Percentiles rank a stretch among this genome's conserved stretches.
Conservation (phyloP, 2,113 vertebrate genomes). For the Prunella fulvescens region DNA sequence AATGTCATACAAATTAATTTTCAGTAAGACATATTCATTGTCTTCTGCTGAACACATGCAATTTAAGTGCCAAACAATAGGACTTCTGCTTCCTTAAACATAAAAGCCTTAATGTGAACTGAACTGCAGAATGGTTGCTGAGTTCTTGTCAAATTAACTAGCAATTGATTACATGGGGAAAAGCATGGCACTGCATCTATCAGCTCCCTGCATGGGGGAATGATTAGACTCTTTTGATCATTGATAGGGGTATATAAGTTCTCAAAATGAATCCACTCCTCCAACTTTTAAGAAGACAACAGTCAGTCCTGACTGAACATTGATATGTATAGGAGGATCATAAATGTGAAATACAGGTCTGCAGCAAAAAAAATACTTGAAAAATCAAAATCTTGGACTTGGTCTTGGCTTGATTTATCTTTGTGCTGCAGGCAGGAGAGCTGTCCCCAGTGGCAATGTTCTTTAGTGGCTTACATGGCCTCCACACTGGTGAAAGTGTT, state of each 20-base stretch:
- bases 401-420: slow-evolving; percentile 33
- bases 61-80: not conserved
- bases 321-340: not conserved
- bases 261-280: slow-evolving; percentile 41
- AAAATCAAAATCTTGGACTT: slow-evolving; percentile 26
- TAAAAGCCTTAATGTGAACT: not conserved
- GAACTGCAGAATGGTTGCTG: not conserved
- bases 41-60: not conserved
- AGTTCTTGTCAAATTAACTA: not conserved
- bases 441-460: slow-evolving; percentile 32
- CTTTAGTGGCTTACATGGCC: slow-evolving; percentile 14
- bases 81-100: not conserved
- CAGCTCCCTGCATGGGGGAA: slow-evolving; percentile 8
- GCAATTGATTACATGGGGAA: not conserved
- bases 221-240: slow-evolving; percentile 41
- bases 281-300: slow-evolving; percentile 6
- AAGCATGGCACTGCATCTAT: not conserved
- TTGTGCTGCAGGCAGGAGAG: slow-evolving; percentile 29
- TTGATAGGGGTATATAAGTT: not conserved
- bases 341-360: not conserved
- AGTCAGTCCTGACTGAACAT: not conserved
- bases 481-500: slow-evolving; percentile 39
- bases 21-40: not conserved
- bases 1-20: not conserved
- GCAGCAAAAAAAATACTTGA: slow-evolving; percentile 18